Conservation (phyloP, 2,113 vertebrate genomes). For the Ascaphus truei region DNA sequence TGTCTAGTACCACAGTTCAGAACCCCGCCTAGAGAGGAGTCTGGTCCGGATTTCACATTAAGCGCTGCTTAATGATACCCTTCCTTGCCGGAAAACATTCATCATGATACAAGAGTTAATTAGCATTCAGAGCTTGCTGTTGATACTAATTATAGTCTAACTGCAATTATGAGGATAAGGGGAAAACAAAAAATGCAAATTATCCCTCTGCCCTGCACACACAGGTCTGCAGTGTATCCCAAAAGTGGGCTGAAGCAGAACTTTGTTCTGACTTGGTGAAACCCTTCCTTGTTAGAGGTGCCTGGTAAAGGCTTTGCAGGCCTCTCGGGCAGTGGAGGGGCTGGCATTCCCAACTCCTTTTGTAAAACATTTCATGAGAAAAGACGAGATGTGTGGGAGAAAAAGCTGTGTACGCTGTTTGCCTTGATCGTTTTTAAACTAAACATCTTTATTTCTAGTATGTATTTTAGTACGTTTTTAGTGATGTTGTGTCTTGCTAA, state of each 20-base stretch:
- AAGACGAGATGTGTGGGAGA: no score
- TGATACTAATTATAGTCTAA: slow-evolving; percentile 56
- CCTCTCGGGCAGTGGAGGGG: no score
- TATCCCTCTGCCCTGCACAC: not conserved
- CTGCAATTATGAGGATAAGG: slow-evolving; percentile 45
- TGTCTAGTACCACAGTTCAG: not conserved
- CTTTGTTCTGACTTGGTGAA: not conserved
- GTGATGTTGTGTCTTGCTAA: no score
- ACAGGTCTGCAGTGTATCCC: not conserved
- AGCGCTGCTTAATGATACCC: not conserved
- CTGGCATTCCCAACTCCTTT: no score
- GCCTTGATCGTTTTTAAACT: no score
- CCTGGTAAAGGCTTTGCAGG: no score
- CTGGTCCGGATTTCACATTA: not conserved
- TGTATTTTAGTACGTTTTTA: no score
- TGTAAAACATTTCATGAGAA: no score
- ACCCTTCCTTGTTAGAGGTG: not conserved
- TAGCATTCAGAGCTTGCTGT: slow-evolving; percentile 42
- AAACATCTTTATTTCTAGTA: no score
- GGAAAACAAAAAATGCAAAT: slow-evolving; percentile 25
- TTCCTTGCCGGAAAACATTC: slow-evolving; percentile 34
- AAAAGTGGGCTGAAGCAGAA: not conserved
- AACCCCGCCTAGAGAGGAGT: not conserved
- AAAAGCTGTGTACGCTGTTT: no score
- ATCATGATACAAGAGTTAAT: slow-evolving; percentile 54